Conservation (phyloP, 1,140 invertebrate genomes). For the Ladona fulva region DNA sequence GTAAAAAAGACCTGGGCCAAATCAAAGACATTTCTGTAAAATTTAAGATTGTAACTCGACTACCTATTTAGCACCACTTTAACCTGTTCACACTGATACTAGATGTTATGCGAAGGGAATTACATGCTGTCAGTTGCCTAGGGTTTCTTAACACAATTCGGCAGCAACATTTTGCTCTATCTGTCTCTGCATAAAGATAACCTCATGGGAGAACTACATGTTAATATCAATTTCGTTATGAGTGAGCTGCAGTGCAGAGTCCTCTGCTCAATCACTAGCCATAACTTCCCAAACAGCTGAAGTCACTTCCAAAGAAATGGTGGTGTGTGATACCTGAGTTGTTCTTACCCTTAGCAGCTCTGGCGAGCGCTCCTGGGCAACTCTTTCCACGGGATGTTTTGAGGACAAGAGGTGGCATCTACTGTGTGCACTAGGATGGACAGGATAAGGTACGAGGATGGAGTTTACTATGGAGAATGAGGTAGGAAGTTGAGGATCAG, state of each 20-base stretch:
- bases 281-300: background rate
- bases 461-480: background rate
- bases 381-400: background rate
- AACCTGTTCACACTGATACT: too few relatives aligned
- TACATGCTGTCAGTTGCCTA: too few relatives aligned
- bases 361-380: background rate
- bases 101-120: too few relatives aligned
- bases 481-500: background rate
- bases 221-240: background rate
- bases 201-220: too few relatives aligned
- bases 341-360: conserved; percentile 7
- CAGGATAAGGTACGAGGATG: background rate
- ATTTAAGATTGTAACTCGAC: too few relatives aligned
- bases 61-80: too few relatives aligned
- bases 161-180: too few relatives aligned
- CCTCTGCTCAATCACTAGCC: background rate
- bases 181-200: too few relatives aligned
- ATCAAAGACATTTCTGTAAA: too few relatives aligned
- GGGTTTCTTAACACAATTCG: too few relatives aligned
- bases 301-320: background rate
- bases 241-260: background rate
- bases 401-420: background rate
- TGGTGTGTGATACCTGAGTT: background rate
- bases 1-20: too few relatives aligned
- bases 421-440: background rate